Evolutionary conservation across 2,113 vertebrate genomes (phyloP), one percentile per base, ranked within the genome.

Genomic region (Numenius arquata): DNA sequence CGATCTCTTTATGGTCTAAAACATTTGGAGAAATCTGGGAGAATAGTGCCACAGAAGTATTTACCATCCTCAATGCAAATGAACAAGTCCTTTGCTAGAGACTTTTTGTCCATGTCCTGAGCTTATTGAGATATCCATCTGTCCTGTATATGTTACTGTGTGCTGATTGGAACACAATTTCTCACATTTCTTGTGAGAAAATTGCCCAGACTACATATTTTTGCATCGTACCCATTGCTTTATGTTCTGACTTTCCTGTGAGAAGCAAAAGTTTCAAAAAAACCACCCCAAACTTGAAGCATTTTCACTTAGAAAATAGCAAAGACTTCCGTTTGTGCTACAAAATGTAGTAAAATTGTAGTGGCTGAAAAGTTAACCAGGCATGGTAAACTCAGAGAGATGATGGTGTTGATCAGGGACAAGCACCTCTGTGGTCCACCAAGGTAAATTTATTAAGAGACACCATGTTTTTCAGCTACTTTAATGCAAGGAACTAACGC

Each of bases 241-340:
- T 50, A 13, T 53, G 21, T 55, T 63, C 34, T 40, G 80, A 8
- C 29, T 75, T 85, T 47, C 13, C 14, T 56, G 20, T 21, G 1
- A 27, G 68, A 84, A 67, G 21, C 15, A 62, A 32, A 70, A 36
- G 3, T 41, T 85, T 58, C 3, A 20, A 34, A 56, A 20, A 66
- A 48, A 11, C 5, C 0, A 2, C 0, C 4, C 9, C 20, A 82
- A 55, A 22, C 30, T 14, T 23, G 66, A 75, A 67, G 25, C 5
- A 53, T 63, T 89, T 93, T 85, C n/a, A 50, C 29, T 80, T 45
- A 2, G 5, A 68, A 87, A 75, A 63, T 13, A 30, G 23, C 23
- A 27, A 52, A 36, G 18, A 34, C 29, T 75, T 41, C 38, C 63
- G 6, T 12, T 11, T 36, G 36, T 40, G 14, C 63, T 73, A 55